phyloP scores from a whole-genome alignment of 2,797 vertebrate genomes.

The Florisuga fusca region DNA sequence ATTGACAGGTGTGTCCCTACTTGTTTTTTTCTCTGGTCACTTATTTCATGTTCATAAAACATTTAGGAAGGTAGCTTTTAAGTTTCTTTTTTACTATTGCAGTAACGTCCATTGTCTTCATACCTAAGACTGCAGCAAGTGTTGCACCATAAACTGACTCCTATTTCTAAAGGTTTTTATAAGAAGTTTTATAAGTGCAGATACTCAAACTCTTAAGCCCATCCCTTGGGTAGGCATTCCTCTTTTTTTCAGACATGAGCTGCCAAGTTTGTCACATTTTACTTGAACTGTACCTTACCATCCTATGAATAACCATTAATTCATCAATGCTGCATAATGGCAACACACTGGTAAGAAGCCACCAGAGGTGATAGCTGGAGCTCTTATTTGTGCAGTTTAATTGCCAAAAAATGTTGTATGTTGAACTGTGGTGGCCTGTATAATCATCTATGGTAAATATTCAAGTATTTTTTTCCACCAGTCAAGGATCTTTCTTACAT shows the following conservation, averaged over 20 bases:
- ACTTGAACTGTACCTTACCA: not conserved
- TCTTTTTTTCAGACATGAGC: not conserved
- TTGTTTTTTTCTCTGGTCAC: not conserved
- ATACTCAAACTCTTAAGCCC: not conserved
- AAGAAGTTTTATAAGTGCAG: not conserved
- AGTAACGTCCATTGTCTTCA: not conserved
- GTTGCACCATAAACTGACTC: not conserved
- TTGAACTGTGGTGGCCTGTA: not conserved
- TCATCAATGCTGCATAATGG: not conserved
- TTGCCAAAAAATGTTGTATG: not conserved
- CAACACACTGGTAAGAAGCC: not conserved
- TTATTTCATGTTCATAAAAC: not conserved
- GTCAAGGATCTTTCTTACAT: not conserved
- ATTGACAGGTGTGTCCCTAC: not conserved
- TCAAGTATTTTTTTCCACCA: not conserved
- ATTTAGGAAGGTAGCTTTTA: not conserved
- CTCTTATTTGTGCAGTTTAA: not conserved
- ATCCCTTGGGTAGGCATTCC: not conserved
- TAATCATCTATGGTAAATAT: not conserved
- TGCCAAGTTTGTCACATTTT: not conserved
- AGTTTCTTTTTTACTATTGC: not conserved
- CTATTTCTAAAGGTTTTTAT: not conserved
- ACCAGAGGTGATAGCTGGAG: not conserved
- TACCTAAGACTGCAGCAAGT: not conserved
- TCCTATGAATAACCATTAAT: not conserved